Percentiles rank a stretch among this genome's conserved stretches.
These are phyloP conservation scores for Caenorhabditis tropicalis DNA, from an alignment of 1,140 invertebrate species.

Conservation along the genomic window DNA sequence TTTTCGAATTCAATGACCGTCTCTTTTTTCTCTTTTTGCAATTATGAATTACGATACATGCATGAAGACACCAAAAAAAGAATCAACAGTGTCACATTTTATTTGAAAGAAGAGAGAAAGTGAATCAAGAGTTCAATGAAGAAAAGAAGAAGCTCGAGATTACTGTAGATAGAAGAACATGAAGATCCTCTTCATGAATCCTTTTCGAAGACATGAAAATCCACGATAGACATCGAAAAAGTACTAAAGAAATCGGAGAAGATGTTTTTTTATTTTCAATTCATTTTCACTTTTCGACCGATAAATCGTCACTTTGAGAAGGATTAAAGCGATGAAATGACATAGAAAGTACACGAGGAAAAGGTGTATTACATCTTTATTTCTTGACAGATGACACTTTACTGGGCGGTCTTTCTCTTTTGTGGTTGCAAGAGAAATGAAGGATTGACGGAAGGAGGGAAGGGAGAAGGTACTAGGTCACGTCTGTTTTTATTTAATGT, in stretches of 20 bases:
- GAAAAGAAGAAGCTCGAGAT: not conserved
- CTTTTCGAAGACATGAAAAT: not conserved
- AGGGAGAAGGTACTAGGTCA: not conserved
- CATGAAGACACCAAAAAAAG: not conserved
- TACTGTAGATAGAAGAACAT: too few relatives aligned
- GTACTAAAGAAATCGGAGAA: not conserved
- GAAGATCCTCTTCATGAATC: not conserved
- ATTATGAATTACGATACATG: conserved; percentile 37
- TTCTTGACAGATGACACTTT: conserved; percentile 26
- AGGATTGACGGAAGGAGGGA: not conserved
- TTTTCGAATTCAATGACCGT: conserved; percentile 25
- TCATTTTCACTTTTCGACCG: conserved; percentile 33
- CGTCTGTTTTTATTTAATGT: not conserved
- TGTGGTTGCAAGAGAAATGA: not conserved
- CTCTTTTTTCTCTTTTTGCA: not conserved
- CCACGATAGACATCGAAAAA: not conserved
- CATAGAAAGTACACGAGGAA: not conserved
- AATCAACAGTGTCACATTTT: conserved; percentile 10
- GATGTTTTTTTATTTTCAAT: conserved; percentile 10
- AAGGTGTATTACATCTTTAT: conserved; percentile 30
- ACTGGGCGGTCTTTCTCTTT: not conserved
- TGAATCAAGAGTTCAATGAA: not conserved
- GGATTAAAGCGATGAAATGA: not conserved
- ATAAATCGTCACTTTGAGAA: conserved; percentile 36
- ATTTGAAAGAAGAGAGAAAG: not conserved